phyloP scores from a whole-genome alignment of 2,888 invertebrate genomes.

The Drosophila meridionalis region DNA sequence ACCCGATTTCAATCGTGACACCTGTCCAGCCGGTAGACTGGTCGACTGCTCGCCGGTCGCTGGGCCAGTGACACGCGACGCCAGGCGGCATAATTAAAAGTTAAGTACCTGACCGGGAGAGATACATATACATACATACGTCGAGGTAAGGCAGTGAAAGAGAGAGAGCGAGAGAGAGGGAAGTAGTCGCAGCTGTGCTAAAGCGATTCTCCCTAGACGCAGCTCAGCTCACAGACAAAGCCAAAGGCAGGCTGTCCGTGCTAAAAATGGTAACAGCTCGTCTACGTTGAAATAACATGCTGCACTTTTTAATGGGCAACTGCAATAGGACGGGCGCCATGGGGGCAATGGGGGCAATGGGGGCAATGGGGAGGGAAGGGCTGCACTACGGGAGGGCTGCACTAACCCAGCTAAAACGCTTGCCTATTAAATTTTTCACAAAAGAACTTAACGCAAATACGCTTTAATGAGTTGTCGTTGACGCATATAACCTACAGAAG shows the following conservation, averaged over 20 bases:
- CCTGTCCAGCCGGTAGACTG: conserved; percentile 44
- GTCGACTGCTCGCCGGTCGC: conserved; percentile 40
- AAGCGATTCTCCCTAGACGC: conserved; percentile 12
- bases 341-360: neutral
- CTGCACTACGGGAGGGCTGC: neutral
- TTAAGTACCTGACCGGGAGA: conserved; percentile 59
- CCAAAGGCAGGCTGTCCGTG: neutral
- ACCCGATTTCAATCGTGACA: conserved; percentile 57
- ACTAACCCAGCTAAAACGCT: conserved; percentile 46
- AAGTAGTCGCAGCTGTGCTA: neutral
- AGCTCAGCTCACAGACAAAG: conserved; percentile 7
- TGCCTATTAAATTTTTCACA: conserved; percentile 45
- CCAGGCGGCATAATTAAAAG: conserved; percentile 64
- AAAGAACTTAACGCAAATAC: conserved; percentile 54
- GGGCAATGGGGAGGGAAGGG: neutral
- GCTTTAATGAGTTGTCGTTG: conserved; percentile 57
- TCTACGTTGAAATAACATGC: conserved; percentile 11
- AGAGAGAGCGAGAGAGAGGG: neutral
- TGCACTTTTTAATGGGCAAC: conserved; percentile 42
- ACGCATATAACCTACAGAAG: conserved; percentile 5
- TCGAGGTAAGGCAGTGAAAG: neutral
- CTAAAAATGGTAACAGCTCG: conserved; percentile 10
- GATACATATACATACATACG: conserved; percentile 21
- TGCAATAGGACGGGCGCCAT: neutral
- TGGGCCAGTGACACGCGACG: conserved; percentile 41